Evolutionary conservation across 35 echinoderm and acorn worm genomes (phyloP).

Genomic region (Ophiothrix spiculata): DNA sequence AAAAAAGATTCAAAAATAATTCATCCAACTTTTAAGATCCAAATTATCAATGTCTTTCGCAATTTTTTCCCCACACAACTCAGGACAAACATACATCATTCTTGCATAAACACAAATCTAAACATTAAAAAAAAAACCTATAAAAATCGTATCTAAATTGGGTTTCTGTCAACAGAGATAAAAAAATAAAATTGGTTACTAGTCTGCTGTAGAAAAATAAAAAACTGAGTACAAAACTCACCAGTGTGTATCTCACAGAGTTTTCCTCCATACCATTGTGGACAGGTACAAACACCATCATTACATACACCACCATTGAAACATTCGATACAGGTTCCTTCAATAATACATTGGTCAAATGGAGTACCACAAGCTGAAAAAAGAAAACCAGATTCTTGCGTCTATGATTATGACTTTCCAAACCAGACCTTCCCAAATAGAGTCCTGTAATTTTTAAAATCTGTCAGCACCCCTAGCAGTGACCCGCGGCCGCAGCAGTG

Average conservation of each 20-base stretch:
- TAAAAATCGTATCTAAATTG: no score
- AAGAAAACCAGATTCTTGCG: neutral
- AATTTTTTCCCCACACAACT: neutral
- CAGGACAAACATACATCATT: no score
- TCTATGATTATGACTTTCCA: no score
- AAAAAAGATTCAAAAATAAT: neutral
- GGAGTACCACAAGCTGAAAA: neutral
- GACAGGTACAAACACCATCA: constrained; percentile 61
- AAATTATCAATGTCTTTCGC: neutral
- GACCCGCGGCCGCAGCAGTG: no score
- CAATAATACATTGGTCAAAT: neutral
- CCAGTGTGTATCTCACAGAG: constrained; percentile 56
- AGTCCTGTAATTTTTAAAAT: no score
- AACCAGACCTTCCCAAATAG: no score
- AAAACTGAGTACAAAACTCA: neutral
- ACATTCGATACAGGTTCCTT: constrained; percentile 45
- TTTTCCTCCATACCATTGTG: constrained; percentile 47
- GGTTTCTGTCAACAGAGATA: no score
- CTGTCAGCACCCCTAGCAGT: no score
- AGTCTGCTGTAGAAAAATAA: neutral
- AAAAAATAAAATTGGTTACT: no score
- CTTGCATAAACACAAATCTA: no score
- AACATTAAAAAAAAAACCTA: no score
- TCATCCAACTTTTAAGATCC: neutral
- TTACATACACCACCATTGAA: constrained; percentile 72